Evolutionary conservation across 2,888 invertebrate genomes (phyloP).

Genomic region (Ommatoiulus sabulosus): DNA sequence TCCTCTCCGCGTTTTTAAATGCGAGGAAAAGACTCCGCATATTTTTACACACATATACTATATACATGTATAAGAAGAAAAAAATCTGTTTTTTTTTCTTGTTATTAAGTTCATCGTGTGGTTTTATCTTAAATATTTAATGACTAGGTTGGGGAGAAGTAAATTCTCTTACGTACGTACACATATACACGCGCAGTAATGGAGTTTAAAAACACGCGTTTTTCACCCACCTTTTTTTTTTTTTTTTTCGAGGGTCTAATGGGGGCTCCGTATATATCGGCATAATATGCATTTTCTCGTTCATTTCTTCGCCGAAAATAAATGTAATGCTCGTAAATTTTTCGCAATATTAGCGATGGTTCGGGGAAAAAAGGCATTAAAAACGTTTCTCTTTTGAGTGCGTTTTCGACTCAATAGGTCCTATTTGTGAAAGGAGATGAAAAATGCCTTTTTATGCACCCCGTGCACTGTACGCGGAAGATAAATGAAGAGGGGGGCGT

Average conservation of each 20-base stretch:
- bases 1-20: neutral
- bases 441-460: neutral
- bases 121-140: conserved; percentile 1
- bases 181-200: neutral
- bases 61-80: neutral
- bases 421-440: neutral
- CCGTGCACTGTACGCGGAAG: neutral
- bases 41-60: too few relatives aligned
- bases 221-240: neutral
- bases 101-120: conserved; percentile 1
- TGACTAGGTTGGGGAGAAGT: neutral
- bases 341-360: neutral
- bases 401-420: neutral
- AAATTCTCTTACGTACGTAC: neutral
- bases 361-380: neutral
- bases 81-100: neutral
- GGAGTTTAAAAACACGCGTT: neutral
- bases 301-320: neutral
- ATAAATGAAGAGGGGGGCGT: neutral
- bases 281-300: neutral
- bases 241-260: neutral
- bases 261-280: neutral
- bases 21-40: neutral
- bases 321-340: neutral
- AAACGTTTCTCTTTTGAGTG: neutral